Conservation (phyloP, 2,888 invertebrate genomes). For the Eulithis testata region DNA sequence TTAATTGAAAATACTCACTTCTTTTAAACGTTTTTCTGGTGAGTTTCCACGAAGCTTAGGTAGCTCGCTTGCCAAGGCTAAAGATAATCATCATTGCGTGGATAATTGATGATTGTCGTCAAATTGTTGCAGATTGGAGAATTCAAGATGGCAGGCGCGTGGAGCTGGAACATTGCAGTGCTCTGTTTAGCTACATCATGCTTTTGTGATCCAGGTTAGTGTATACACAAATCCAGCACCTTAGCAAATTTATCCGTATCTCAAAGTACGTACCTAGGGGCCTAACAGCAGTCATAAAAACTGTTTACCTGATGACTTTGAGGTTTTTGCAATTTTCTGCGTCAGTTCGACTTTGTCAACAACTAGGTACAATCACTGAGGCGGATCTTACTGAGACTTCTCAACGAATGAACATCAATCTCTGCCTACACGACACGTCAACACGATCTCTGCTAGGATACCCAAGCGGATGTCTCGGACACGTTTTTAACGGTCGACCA, state of each 20-base stretch:
- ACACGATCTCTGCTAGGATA: conserved; percentile 39
- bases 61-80: conserved; percentile 30
- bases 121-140: conserved; percentile 51
- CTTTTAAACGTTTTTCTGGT: conserved; percentile 27
- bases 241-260: no score
- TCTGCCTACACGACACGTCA: conserved; percentile 38
- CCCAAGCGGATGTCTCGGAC: conserved; percentile 51
- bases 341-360: conserved; percentile 21
- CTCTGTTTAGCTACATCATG: conserved; percentile 45
- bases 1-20: conserved; percentile 20
- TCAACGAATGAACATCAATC: conserved; percentile 33
- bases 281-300: conserved; percentile 1
- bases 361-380: conserved; percentile 14
- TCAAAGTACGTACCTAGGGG: no score
- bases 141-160: conserved; percentile 50
- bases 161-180: conserved; percentile 41
- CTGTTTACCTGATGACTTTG: conserved; percentile 2
- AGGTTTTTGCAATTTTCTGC: conserved; percentile 17
- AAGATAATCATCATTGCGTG: conserved; percentile 30
- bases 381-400: conserved; percentile 35
- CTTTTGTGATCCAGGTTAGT: conserved; percentile 59
- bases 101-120: conserved; percentile 39
- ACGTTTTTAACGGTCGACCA: conserved; percentile 33
- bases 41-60: conserved; percentile 19
- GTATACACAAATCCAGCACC: no score